Percentiles rank a stretch among this genome's conserved stretches.
Conservation (phyloP, 2,113 vertebrate species). For the Lophochroa leadbeateri region DNA sequence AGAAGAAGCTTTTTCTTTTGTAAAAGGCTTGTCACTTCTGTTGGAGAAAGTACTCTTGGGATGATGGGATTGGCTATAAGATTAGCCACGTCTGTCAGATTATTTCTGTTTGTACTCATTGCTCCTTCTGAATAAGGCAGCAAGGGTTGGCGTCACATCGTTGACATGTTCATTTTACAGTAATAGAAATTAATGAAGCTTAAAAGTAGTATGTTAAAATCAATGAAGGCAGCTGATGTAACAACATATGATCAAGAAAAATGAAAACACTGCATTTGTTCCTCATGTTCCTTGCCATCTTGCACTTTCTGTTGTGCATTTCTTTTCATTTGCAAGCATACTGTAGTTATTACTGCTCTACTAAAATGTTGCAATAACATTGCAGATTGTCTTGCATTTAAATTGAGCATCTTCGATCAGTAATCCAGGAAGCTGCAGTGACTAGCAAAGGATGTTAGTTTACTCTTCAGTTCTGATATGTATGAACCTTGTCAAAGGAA, state of each 20-base stretch:
- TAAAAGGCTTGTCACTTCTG: not conserved
- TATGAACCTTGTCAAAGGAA: not conserved
- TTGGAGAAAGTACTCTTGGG: not conserved
- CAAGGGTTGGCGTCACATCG: not conserved
- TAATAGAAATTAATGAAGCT: not conserved
- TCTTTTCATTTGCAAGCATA: not conserved
- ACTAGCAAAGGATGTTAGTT: not conserved
- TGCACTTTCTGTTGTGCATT: not conserved
- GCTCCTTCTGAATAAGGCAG: not conserved
- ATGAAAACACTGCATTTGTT: accelerated
- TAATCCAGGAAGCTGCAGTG: not conserved
- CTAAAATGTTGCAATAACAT: not conserved
- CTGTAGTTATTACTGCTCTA: not conserved
- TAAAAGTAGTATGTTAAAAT: not conserved
- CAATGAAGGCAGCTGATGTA: not conserved
- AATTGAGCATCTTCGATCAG: not conserved
- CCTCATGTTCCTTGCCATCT: not conserved
- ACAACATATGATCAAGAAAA: not conserved
- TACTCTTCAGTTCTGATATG: not conserved
- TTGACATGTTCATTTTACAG: not conserved
- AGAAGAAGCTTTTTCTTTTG: not conserved
- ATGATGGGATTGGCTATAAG: not conserved
- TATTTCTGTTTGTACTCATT: not conserved
- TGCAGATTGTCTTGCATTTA: not conserved
- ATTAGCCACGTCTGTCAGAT: not conserved